Percentiles rank a stretch among this genome's conserved stretches.
Evolutionary conservation across 1,140 invertebrate species (phyloP).

Genomic region (Heliconius eleuchia): DNA sequence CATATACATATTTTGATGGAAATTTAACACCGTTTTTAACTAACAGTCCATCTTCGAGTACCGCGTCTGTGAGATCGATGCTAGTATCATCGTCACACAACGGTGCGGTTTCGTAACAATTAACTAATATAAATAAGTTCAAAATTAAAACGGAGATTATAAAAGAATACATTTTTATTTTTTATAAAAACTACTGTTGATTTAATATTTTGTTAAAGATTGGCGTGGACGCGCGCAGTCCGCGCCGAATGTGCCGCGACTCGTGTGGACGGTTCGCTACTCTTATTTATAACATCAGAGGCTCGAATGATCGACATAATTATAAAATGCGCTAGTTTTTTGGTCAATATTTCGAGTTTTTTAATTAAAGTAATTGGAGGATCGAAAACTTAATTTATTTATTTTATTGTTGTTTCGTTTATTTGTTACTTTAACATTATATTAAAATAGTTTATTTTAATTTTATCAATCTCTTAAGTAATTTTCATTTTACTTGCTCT

Average conservation of each 20-base stretch:
- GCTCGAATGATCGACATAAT: background rate
- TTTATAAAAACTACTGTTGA: background rate
- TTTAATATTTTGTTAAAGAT: background rate
- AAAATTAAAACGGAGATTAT: background rate
- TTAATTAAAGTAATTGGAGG: background rate
- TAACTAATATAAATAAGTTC: slow-evolving; percentile 36
- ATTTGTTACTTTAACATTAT: no score
- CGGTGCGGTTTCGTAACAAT: slow-evolving; percentile 34
- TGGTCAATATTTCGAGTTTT: background rate
- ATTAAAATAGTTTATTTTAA: background rate
- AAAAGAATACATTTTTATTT: background rate
- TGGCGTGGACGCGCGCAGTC: background rate
- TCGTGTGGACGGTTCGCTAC: background rate
- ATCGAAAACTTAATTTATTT: no score
- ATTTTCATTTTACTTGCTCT: no score
- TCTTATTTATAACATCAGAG: slow-evolving; percentile 7
- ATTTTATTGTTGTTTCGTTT: no score
- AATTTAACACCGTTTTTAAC: slow-evolving; percentile 50
- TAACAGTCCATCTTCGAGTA: slow-evolving; percentile 42
- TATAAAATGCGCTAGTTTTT: background rate
- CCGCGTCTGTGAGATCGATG: slow-evolving; percentile 51
- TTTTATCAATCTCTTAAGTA: no score
- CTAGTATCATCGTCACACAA: slow-evolving; percentile 53
- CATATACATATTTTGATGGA: slow-evolving; percentile 51
- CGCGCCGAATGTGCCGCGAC: background rate